phyloP scores from a whole-genome alignment of 2,797 vertebrate genomes.

The Triplophysa yarkandensis region DNA sequence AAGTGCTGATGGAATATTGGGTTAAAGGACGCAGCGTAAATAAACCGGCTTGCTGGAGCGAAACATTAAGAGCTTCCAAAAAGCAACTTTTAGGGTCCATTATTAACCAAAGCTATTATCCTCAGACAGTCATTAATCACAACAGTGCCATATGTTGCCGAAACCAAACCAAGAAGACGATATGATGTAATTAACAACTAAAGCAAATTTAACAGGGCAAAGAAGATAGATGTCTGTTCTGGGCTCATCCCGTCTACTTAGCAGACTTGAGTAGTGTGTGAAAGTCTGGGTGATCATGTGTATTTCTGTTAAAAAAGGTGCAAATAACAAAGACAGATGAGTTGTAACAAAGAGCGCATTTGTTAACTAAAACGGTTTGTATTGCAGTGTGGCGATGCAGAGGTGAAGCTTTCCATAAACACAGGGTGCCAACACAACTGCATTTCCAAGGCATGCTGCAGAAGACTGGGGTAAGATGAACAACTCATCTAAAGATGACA shows the following conservation, averaged over 20 bases:
- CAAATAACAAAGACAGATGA: background rate
- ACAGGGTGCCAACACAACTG: conserved; percentile 85
- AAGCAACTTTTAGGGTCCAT: background rate
- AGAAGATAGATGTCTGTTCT: conserved; percentile 39
- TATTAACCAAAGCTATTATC: conserved; percentile 33
- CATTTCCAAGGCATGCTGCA: conserved; percentile 86
- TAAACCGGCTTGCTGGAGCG: conserved; percentile 13
- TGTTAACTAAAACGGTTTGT: conserved; percentile 39
- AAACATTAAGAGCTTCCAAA: conserved; percentile 6
- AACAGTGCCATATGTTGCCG: background rate
- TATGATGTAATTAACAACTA: background rate
- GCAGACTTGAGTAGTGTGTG: background rate
- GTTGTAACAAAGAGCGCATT: background rate
- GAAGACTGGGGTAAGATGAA: conserved; percentile 82
- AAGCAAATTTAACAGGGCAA: conserved; percentile 32
- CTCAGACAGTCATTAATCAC: background rate
- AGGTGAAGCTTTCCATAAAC: conserved; percentile 83
- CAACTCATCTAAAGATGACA: background rate
- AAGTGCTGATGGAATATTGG: conserved; percentile 33
- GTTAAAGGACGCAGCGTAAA: conserved; percentile 45
- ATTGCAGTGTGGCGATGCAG: conserved; percentile 81
- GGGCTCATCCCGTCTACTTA: conserved; percentile 39
- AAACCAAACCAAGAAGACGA: background rate
- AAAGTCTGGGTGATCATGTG: conserved; percentile 21
- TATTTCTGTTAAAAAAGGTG: background rate